Conservation (phyloP, 2,113 vertebrate species). For the Felis catus region F.catus_Fca126_mat1.0 CM031415.1:180494001-180494500, state of each 20-base stretch:
- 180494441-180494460: background rate
- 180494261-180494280: constrained; percentile 58
- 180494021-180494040: background rate
- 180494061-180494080: background rate
- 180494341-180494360: constrained; percentile 41
- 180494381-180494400: constrained; percentile 42
- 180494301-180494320: constrained; percentile 66
- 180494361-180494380: constrained; percentile 53
- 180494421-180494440: background rate
- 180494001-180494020: background rate
- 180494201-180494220: constrained; percentile 55
- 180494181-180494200: constrained; percentile 57
- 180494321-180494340: constrained; percentile 61
- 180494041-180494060: background rate
- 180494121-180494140: constrained; percentile 61
- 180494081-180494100: constrained; percentile 30
- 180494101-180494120: constrained; percentile 1
- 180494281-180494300: constrained; percentile 53
- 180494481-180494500: background rate
- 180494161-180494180: constrained; percentile 26
- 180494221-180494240: constrained; percentile 40
- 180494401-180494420: constrained; percentile 13
- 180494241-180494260: constrained; percentile 56
- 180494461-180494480: background rate
- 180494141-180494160: constrained; percentile 51